Percentiles rank a stretch among this genome's conserved stretches.
phyloP scores from a whole-genome alignment of 2,113 vertebrate genomes.

The Trogon melanurus region DNA sequence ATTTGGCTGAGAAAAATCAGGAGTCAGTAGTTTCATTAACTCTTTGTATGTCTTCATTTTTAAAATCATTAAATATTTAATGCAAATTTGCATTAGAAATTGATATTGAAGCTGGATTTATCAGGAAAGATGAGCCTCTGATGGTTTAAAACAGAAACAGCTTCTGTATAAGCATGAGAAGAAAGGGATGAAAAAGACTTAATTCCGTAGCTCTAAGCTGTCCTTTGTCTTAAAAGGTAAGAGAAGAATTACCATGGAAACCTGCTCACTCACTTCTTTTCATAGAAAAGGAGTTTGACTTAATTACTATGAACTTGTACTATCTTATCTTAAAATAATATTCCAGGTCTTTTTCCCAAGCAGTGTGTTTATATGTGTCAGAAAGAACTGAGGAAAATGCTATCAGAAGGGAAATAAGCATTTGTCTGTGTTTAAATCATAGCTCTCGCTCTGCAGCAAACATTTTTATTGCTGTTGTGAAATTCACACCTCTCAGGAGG shows the following conservation, averaged over 20 bases:
- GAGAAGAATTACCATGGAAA: slow-evolving; percentile 74
- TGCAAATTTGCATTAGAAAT: slow-evolving; percentile 20
- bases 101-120: slow-evolving; percentile 18
- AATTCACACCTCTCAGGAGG: slow-evolving; percentile 71
- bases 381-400: slow-evolving; percentile 36
- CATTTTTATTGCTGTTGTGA: slow-evolving; percentile 67
- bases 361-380: slow-evolving; percentile 41
- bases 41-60: not conserved
- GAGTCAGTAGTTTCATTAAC: not conserved
- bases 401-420: slow-evolving; percentile 54
- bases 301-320: slow-evolving; percentile 69
- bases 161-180: slow-evolving; percentile 38
- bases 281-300: slow-evolving; percentile 40
- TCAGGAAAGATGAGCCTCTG: slow-evolving; percentile 11
- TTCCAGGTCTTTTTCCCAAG: slow-evolving; percentile 46
- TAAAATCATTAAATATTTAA: not conserved
- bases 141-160: slow-evolving; percentile 34
- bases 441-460: slow-evolving; percentile 35
- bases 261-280: slow-evolving; percentile 53
- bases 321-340: slow-evolving; percentile 70
- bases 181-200: slow-evolving; percentile 61
- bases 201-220: slow-evolving; percentile 65
- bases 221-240: slow-evolving; percentile 78
- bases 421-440: slow-evolving; percentile 69
- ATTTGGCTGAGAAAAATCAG: not conserved